These are phyloP conservation scores for Hydrotaea diabolus DNA, from an alignment of 2,888 invertebrate species.

Conservation along the genomic window DNA sequence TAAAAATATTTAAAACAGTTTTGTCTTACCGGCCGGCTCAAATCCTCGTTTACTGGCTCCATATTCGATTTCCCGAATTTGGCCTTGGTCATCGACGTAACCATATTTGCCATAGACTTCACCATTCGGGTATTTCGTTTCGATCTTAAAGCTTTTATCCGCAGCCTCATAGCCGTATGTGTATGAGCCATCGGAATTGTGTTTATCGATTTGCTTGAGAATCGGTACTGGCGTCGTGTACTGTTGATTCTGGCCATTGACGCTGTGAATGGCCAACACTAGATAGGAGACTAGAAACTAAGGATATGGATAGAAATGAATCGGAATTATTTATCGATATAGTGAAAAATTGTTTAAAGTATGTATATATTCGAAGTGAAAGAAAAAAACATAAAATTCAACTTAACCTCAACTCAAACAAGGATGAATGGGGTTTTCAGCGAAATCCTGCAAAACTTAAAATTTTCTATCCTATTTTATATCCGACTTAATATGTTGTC, in stretches of 20 bases:
- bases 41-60: constrained; percentile 91
- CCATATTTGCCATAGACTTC: constrained; percentile 95
- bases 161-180: constrained; percentile 94
- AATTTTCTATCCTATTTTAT: no score
- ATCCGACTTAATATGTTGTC: no score
- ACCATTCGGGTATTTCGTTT: constrained; percentile 91
- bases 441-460: no score
- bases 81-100: constrained; percentile 90
- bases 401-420: no score
- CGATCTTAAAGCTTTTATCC: constrained; percentile 93
- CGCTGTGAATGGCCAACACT: constrained; percentile 65
- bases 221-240: constrained; percentile 90
- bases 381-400: no score
- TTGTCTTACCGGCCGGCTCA: constrained; percentile 86
- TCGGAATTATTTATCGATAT: no score
- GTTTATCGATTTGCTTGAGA: constrained; percentile 90
- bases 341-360: no score
- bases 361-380: no score
- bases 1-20: not conserved
- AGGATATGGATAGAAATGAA: constrained; percentile 9
- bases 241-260: constrained; percentile 79
- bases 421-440: no score
- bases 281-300: constrained; percentile 66
- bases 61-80: constrained; percentile 90
- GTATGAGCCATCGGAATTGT: constrained; percentile 93